Base-by-base conservation (phyloP, 2,888 invertebrate species). In the Teleiodes luculella region DNA sequence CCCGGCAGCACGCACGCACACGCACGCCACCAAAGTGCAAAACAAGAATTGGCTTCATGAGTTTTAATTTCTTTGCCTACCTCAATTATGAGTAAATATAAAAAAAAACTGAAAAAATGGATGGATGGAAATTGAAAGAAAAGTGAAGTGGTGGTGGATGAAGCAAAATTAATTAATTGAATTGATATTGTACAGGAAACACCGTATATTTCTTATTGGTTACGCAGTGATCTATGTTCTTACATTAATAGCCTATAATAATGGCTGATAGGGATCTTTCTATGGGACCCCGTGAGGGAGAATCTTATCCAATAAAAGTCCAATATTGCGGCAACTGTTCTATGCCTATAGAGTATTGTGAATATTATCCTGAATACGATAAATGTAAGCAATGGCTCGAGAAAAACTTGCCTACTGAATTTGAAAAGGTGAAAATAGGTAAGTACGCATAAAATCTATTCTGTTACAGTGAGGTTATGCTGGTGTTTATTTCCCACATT, bases 381-480 rank as follows among this genome's bases (percentile, higher is more conserved):
- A 97, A 97, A 86, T 99, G 99, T 80, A 97, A 98, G 80, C 95
- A 95, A 64, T 99, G 99, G 99, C 86, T 99, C 61, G 97, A 98
- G 83, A 95, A 95, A 72, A 94, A 98, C 90, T 89, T 99, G 62
- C 98, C 99, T 0, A 95, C 95, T 45, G 96, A 98, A 80, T 97
- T 98, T 80, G 96, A 97, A 73, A 96, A 96, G 84, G 93, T 96
- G 1, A 95, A 95, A 89, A 90, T 94, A 66, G 93, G 93, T 89
- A 85, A 90, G 70, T 60, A 14, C 2, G 18, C 18, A 3, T 33
- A 1, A 37, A 16, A 30, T 14, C 7, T 5, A 13, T 28, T 45
- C 6, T 13, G 11, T 10, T 13, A 20, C 68, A 70, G 70, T 72
- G 70, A 70, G 57, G 55, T 59, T 43, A 47, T 35, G 51, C 13